Base-by-base conservation (phyloP, 64 coral and sea anemone genomes). In the Acropora yongei region DNA sequence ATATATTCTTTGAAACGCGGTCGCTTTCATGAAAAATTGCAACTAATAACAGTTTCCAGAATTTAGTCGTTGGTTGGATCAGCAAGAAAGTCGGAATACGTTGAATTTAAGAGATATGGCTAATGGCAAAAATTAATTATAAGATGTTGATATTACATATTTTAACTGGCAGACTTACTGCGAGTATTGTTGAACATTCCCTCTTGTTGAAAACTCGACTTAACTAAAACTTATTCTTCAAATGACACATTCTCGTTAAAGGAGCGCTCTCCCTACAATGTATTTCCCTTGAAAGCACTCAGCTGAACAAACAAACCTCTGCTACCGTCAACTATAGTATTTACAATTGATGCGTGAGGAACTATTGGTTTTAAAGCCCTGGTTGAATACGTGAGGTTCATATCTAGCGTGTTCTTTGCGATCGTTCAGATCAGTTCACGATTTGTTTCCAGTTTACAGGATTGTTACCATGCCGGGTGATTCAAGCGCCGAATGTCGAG, bases 221-320 rank as follows among this genome's bases (percentile, higher is more conserved):
- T 44, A 6, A 14, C 11, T 20, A 76, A 76, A 76, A 42, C 44
- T 41, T 69, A 14, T 71, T 44, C 57, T 71, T 71, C 6, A 19
- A 18, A 8, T 72, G 63, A 85, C 82, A 85, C 10, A 17, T 49
- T 42, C 14, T 16, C 30, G 30, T 9, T 49, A 20, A 19, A 47
- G 13, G 48, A 69, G 49, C 68, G 48, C 63, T 85, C 61, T 47
- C 16, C 44, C 65, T 2, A 85, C 48, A 83, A 20, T 41, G 18
- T 48, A 71, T 82, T 85, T 48, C 18, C 72, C 63, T 17, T 6
- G 18, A 61, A 85, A 85, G 49, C 63, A 8, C 8, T 71, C 82
- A 85, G 82, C 82, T 85, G 82, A 8, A 19, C 82, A 85, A 85
- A 72, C 13, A 85, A 46, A 85, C 63, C 72, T 69, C 45, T 61